These are phyloP conservation scores for Apeira syringaria DNA, from an alignment of 2,888 invertebrate species.

Conservation along the genomic window DNA sequence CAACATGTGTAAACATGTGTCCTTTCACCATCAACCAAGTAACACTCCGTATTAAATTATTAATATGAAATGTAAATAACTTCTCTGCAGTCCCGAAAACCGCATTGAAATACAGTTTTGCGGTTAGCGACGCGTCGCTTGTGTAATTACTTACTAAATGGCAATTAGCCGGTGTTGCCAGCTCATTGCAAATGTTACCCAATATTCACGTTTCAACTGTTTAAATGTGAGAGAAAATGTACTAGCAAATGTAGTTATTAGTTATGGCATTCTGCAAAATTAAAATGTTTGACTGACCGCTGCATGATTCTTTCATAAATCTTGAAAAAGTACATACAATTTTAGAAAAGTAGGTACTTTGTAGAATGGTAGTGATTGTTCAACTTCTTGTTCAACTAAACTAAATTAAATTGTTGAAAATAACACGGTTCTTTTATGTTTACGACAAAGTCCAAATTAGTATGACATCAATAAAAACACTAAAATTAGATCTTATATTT, in stretches of 20 bases:
- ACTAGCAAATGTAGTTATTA: neutral
- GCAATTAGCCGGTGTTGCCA: constrained; percentile 28
- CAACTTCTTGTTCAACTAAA: too few species aligned
- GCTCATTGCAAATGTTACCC: constrained; percentile 16
- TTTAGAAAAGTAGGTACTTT: too few species aligned
- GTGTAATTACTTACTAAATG: constrained; percentile 29
- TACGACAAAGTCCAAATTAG: too few species aligned
- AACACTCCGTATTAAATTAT: neutral
- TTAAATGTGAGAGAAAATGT: neutral
- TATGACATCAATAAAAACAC: too few species aligned
- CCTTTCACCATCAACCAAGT: too few species aligned
- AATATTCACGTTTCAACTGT: constrained; percentile 15
- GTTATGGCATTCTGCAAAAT: neutral
- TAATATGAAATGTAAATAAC: constrained; percentile 5
- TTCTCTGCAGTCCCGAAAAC: constrained; percentile 16
- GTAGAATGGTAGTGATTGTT: too few species aligned
- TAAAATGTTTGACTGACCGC: neutral
- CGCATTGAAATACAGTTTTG: constrained; percentile 17
- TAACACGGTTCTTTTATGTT: too few species aligned
- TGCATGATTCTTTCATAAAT: too few species aligned
- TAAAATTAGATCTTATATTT: too few species aligned
- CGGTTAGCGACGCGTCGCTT: constrained; percentile 16
- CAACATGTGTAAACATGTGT: too few species aligned
- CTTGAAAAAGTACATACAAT: too few species aligned
- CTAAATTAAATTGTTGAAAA: too few species aligned